Percentiles rank a stretch among this genome's conserved stretches.
Conservation (phyloP, 2,797 vertebrate species). For the Spinibarbus caldwelli region DNA sequence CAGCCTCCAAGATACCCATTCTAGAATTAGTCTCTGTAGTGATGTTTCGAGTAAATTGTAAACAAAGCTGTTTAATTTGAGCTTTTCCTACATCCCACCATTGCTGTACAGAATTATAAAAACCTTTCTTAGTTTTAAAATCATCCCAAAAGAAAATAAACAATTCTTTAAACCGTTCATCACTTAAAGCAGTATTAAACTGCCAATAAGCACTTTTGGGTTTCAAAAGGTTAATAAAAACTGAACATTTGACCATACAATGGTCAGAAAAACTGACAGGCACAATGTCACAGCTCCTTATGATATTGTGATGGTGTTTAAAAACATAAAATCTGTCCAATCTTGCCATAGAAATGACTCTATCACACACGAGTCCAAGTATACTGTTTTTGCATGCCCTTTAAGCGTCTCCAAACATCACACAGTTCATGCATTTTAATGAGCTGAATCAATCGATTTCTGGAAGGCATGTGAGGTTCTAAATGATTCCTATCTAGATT, state of each 20-base stretch:
- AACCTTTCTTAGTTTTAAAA: neutral
- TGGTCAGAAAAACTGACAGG: neutral
- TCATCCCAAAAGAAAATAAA: neutral
- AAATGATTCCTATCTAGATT: neutral
- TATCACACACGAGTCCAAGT: neutral
- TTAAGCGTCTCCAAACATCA: neutral
- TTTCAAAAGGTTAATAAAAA: neutral
- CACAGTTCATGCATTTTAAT: neutral
- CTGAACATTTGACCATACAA: neutral
- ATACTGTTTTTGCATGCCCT: neutral
- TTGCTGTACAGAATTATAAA: neutral
- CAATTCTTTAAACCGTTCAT: too few species aligned
- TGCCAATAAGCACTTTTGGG: neutral
- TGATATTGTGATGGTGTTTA: neutral
- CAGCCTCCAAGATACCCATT: too few species aligned
- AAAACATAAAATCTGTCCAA: neutral
- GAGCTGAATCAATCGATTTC: neutral
- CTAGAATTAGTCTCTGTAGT: too few species aligned
- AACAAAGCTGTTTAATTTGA: too few species aligned
- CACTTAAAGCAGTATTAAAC: too few species aligned
- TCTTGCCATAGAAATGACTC: neutral
- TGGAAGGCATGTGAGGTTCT: neutral
- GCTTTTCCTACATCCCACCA: neutral
- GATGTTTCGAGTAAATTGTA: too few species aligned
- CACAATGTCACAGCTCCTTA: neutral